Percentiles rank a stretch among this genome's conserved stretches.
Evolutionary conservation across 2,888 invertebrate genomes (phyloP).

Genomic region (Meiosimyza platycephala): DNA sequence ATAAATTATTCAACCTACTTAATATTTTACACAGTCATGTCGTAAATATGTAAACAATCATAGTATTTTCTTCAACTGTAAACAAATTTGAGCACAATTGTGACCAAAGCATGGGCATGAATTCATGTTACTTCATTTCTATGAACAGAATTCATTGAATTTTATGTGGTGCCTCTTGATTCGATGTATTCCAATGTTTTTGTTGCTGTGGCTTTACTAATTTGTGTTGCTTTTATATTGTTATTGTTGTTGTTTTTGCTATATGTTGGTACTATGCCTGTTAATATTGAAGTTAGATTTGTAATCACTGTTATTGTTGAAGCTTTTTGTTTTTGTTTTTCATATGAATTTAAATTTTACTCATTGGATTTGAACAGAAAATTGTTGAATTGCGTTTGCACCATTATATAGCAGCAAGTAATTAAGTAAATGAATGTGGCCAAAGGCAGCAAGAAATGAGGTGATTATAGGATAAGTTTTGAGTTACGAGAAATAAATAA

Average conservation of each 20-base stretch:
- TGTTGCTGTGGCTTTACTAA: constrained; percentile 6
- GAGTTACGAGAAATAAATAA: no score
- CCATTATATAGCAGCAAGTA: constrained; percentile 10
- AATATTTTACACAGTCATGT: no score
- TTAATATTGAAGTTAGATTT: no score
- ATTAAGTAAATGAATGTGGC: constrained; percentile 32
- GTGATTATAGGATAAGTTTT: no score
- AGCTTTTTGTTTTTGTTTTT: neutral
- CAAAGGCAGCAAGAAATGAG: neutral
- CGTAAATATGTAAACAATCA: no score
- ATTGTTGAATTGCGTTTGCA: constrained; percentile 30
- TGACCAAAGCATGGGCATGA: no score
- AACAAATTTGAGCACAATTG: no score
- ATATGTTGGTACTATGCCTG: neutral
- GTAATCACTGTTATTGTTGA: constrained; percentile 5
- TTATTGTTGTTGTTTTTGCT: constrained; percentile 3
- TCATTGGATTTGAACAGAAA: constrained; percentile 24
- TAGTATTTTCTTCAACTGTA: no score
- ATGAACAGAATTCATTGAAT: no score
- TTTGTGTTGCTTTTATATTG: neutral
- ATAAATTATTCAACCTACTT: no score
- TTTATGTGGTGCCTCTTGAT: no score
- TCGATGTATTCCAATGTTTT: neutral
- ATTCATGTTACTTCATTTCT: no score
- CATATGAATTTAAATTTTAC: constrained; percentile 1